Conservation (phyloP, 2,888 invertebrate species). For the Rhingia campestris region DNA sequence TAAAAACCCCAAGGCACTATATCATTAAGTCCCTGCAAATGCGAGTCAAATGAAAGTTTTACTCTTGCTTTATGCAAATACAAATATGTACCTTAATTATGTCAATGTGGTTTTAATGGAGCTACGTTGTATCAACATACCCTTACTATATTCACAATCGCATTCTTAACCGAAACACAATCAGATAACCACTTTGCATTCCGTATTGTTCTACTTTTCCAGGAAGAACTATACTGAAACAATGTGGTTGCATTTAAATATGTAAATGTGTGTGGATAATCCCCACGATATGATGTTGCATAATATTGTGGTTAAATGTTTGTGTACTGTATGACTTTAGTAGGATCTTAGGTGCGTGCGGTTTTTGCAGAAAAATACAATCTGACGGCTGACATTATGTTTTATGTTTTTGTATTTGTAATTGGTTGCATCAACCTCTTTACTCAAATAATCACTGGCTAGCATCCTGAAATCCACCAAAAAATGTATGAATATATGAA, state of each 20-base stretch:
- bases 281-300: slow-evolving; percentile 36
- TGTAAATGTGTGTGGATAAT: slow-evolving; percentile 57
- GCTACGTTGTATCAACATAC: not conserved
- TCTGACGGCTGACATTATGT: slow-evolving; percentile 18
- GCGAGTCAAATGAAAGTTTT: too few species aligned
- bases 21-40: too few species aligned
- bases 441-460: too few species aligned
- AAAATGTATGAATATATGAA: too few species aligned
- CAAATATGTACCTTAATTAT: too few species aligned
- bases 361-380: not conserved
- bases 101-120: too few species aligned
- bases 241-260: slow-evolving; percentile 57
- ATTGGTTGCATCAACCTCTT: not conserved
- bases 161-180: slow-evolving; percentile 27
- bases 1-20: too few species aligned
- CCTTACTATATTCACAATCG: slow-evolving; percentile 22
- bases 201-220: not conserved
- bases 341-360: not conserved
- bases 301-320: slow-evolving; percentile 40
- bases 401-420: slow-evolving; percentile 17
- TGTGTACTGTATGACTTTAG: not conserved
- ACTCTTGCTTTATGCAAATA: too few species aligned
- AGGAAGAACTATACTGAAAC: not conserved
- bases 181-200: not conserved
- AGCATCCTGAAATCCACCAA: too few species aligned